A percentile compares a stretch with the other conserved stretches of the same genome.
These are phyloP conservation scores for Macrostomum lignano DNA, from an alignment of 1,140 invertebrate genomes.

Conservation along the genomic window DNA sequence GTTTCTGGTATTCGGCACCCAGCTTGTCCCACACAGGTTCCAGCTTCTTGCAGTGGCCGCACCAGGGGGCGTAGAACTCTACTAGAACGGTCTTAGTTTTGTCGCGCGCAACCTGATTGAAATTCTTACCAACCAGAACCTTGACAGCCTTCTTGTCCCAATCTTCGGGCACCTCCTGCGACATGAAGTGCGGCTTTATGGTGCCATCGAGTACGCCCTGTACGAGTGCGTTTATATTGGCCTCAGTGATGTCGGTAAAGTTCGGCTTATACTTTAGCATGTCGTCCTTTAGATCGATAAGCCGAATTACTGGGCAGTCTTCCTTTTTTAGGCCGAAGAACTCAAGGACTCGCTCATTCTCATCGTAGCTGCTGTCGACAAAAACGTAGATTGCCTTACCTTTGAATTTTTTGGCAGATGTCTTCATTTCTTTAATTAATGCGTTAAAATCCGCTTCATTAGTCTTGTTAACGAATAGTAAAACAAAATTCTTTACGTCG, in stretches of 20 bases:
- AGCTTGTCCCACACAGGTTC: conserved; percentile 73
- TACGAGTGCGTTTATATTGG: conserved; percentile 50
- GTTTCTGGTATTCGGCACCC: no score
- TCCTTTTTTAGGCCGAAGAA: conserved; percentile 84
- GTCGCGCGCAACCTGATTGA: conserved; percentile 59
- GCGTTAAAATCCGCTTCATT: conserved; percentile 38
- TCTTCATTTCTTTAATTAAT: conserved; percentile 32
- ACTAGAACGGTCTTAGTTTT: conserved; percentile 60
- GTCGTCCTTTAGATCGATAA: conserved; percentile 70
- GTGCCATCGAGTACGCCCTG: conserved; percentile 54
- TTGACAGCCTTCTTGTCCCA: conserved; percentile 86
- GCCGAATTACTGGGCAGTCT: conserved; percentile 55
- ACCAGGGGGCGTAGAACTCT: conserved; percentile 91
- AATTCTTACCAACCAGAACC: conserved; percentile 60
- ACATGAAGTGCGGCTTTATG: conserved; percentile 53
- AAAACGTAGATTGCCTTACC: conserved; percentile 50
- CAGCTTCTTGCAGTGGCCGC: conserved; percentile 74
- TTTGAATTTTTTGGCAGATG: conserved; percentile 44
- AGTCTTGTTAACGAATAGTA: conserved; percentile 59
- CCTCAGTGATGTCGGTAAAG: conserved; percentile 39
- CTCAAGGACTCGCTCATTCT: conserved; percentile 72
- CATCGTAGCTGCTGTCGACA: conserved; percentile 65
- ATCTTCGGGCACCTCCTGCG: conserved; percentile 68
- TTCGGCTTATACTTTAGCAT: conserved; percentile 83
- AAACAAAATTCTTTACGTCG: conserved; percentile 65